Conservation (phyloP, 2,888 invertebrate genomes). For the Lithophane ornitopus region DNA sequence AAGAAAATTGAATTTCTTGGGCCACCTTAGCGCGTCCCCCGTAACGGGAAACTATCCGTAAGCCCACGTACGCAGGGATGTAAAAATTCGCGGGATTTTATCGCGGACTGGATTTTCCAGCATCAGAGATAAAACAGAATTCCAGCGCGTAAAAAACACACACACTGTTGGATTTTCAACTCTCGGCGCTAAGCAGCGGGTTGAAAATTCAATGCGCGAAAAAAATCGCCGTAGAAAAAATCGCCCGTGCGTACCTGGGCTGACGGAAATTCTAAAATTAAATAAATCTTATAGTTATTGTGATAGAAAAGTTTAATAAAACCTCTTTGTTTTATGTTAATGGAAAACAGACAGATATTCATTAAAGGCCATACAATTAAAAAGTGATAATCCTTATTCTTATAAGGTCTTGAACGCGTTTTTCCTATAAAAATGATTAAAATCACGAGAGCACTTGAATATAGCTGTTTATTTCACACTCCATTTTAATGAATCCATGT, state of each 20-base stretch:
- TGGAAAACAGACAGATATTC: neutral
- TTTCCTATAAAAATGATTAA: slow-evolving; percentile 9
- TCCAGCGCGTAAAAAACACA: no score
- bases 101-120: no score
- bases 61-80: no score
- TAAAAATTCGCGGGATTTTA: no score
- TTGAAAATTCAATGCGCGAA: no score
- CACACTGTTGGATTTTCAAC: no score
- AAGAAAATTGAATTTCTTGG: no score
- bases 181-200: no score
- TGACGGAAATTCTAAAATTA: neutral
- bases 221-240: no score
- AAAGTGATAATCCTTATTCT: neutral
- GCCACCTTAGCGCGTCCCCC: no score
- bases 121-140: no score
- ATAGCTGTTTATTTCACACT: slow-evolving; percentile 31
- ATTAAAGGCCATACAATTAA: neutral
- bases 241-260: no score
- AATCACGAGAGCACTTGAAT: neutral
- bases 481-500: slow-evolving; percentile 13
- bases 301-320: slow-evolving; percentile 10
- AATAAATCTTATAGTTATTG: neutral
- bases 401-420: neutral
- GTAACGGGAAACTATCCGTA: neutral
- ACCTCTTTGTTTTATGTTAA: neutral